phyloP scores from a whole-genome alignment of 2,797 vertebrate species.

The Spinibarbus caldwelli region DNA sequence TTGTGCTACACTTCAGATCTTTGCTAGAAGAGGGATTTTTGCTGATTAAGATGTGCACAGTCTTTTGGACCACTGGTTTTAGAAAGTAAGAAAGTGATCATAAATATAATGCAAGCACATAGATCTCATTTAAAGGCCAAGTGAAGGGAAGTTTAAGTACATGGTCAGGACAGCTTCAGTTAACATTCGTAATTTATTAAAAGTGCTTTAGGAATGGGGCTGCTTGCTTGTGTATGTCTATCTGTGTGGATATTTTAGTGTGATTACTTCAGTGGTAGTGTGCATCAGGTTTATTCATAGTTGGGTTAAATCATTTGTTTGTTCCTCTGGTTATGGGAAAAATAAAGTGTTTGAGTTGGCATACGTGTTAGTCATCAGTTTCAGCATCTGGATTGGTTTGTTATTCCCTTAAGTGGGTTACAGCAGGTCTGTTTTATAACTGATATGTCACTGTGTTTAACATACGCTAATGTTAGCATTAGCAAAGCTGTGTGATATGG shows the following conservation, averaged over 20 bases:
- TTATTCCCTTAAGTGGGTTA: slow-evolving; percentile 38
- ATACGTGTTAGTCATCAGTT: slow-evolving; percentile 38
- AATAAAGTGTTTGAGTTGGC: slow-evolving; percentile 23
- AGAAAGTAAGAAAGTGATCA: slow-evolving; percentile 35
- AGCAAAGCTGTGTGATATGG: neutral
- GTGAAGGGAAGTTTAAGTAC: slow-evolving; percentile 10
- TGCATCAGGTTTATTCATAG: neutral
- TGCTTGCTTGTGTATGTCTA: neutral
- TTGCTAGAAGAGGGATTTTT: slow-evolving; percentile 9
- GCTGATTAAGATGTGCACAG: slow-evolving; percentile 43
- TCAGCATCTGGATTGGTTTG: slow-evolving; percentile 34
- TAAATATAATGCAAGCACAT: slow-evolving; percentile 31
- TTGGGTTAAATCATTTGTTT: neutral
- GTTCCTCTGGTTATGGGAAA: neutral
- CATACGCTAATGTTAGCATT: slow-evolving; percentile 14
- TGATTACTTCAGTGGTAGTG: neutral
- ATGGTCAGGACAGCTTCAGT: slow-evolving; percentile 46
- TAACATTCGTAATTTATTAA: slow-evolving; percentile 54
- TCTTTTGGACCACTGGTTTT: slow-evolving; percentile 32
- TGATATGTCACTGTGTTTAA: slow-evolving; percentile 42
- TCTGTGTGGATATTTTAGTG: neutral
- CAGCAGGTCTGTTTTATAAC: slow-evolving; percentile 45
- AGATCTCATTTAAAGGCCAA: slow-evolving; percentile 20
- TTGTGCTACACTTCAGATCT: slow-evolving; percentile 15
- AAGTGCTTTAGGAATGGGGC: neutral